Evolutionary conservation across 2,797 vertebrate species (phyloP).

Genomic region (Crenichthys baileyi): DNA sequence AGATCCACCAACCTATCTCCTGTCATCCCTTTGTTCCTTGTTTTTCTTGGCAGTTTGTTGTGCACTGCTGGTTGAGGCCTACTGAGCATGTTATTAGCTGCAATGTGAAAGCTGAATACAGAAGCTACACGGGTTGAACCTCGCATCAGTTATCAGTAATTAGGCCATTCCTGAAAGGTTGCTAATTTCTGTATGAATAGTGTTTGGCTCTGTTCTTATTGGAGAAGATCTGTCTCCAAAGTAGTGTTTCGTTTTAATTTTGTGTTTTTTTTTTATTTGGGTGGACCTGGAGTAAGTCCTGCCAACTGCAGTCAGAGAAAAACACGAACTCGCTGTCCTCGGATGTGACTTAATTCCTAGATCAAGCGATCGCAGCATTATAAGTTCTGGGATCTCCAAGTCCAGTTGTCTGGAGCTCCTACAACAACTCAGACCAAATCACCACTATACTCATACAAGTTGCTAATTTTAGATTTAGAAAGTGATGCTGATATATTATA

Average conservation of each 20-base stretch:
- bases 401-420: no score
- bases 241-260: conserved; percentile 9
- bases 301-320: not conserved
- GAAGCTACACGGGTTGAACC: conserved; percentile 5
- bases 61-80: conserved; percentile 11
- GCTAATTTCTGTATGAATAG: conserved; percentile 27
- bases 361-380: no score
- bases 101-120: conserved; percentile 10
- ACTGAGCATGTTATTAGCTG: conserved; percentile 44
- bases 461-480: no score
- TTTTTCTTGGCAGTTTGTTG: conserved; percentile 10
- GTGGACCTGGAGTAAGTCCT: not conserved
- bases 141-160: conserved; percentile 45
- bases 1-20: not conserved
- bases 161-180: conserved; percentile 32
- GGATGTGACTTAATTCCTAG: no score
- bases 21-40: conserved; percentile 7
- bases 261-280: not conserved
- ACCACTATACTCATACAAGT: no score
- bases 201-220: not conserved
- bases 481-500: no score
- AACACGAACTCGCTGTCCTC: no score
- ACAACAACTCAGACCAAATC: no score
- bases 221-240: conserved; percentile 2
- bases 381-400: no score